Base-by-base conservation (phyloP, 2,888 invertebrate genomes). In the Acanthacorydalis orientalis region DNA sequence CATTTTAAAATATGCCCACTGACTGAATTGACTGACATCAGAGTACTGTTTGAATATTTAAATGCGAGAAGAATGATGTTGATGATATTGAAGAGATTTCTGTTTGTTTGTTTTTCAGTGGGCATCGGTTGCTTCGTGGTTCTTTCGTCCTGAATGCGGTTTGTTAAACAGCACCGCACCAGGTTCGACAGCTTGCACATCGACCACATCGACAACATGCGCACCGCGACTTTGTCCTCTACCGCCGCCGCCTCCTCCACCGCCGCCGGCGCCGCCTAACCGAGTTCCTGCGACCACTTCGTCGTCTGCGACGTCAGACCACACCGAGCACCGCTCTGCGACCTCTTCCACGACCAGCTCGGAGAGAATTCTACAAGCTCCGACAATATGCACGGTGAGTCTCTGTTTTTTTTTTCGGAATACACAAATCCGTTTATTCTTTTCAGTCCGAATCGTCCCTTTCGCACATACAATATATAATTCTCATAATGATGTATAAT, bases 121-220 rank as follows among this genome's bases (percentile, higher is more conserved):
- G 68, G 65, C 68, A 51, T 69, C 67, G 48, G 67, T 68, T 51
- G 67, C 69, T 52, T 68, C 68, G 51, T 68, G 68, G 68, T 68
- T 68, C 55, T 63, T 68, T 56, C 58, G 66, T 50, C 65, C 65
- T 52, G 65, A 67, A 51, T 55, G 56, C 53, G 57, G 59, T 34
- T 54, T 60, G 43, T 52, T 60, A 53, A 38, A 38, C 38, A 38
- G 38, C 14, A 14, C 38, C 11, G n/a, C 38, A 9, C 8, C 14
- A 38, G 2, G n/a, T 14, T 14, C 38, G 14, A 38, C 38, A 38
- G 23, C 3, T 2, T 23, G 23, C 23, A 32, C 43, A 12, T 43
- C 31, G 23, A 43, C 43, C 14, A 43, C 43, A 31, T 43, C 43
- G 10, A 31, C 43, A 32, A 43, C n/a, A n/a, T 57, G 44, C 54